Conservation (phyloP, 2,797 vertebrate genomes). For the Hylomyscus alleni region DNA sequence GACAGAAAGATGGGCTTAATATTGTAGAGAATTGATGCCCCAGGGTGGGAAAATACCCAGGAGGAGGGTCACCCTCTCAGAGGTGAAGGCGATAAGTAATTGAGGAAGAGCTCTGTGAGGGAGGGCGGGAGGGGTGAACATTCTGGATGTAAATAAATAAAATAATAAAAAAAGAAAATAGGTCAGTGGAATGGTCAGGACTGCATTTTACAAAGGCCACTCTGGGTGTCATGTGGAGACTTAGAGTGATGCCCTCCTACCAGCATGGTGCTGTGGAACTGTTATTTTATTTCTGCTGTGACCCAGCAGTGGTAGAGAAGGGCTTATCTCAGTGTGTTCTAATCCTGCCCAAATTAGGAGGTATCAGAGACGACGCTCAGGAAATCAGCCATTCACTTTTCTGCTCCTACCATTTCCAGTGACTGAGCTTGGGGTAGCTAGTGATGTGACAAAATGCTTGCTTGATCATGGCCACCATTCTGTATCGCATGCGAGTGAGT, state of each 20-base stretch:
- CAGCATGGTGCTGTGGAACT: background rate
- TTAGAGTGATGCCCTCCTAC: slow-evolving; percentile 37
- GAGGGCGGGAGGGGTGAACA: background rate
- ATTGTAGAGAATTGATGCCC: too few relatives aligned
- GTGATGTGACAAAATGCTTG: background rate
- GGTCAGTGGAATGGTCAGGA: slow-evolving; percentile 34
- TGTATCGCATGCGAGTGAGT: background rate
- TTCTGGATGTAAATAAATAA: background rate
- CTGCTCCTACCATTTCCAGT: background rate
- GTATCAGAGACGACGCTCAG: background rate
- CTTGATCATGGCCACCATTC: background rate
- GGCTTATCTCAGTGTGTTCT: background rate
- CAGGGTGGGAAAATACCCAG: too few relatives aligned
- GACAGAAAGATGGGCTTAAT: background rate
- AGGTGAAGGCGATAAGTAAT: too few relatives aligned
- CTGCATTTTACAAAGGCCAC: slow-evolving; percentile 65
- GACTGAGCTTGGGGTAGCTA: background rate
- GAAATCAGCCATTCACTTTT: background rate
- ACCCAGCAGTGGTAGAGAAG: background rate
- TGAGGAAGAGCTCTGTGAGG: too few relatives aligned
- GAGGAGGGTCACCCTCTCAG: too few relatives aligned
- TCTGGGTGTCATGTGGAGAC: slow-evolving; percentile 14
- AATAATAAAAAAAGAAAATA: background rate
- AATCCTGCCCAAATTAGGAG: background rate
- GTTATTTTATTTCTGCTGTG: slow-evolving; percentile 58